Evolutionary conservation across 2,888 invertebrate genomes (phyloP), one percentile per base, ranked within the genome.

Genomic region (Synergus japonicus): DNA sequence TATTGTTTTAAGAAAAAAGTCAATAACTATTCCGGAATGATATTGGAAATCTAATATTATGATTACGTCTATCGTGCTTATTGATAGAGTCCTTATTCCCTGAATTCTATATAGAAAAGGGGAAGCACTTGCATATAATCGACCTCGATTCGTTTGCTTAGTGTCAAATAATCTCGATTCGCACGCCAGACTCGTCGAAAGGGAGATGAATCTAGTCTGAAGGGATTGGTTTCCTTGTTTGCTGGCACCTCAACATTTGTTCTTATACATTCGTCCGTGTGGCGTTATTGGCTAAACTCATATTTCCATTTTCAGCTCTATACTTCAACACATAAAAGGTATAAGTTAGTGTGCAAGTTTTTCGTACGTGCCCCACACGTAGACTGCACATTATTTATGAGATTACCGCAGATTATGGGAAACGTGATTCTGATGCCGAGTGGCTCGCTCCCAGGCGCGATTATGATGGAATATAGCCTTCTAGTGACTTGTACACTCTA

Each of bases 361-460:
- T 85, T 85, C 83, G 79, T 83, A 83, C 83, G 81, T 78, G 82
- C 78, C 77, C 76, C 65, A 85, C 87, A 83, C 86, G 85, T 87
- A 85, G 82, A 79, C 81, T 78, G 77, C 85, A 86, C 87, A 89
- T 89, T 89, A 89, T 89, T 89, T 88, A 89, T 88, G 88, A 88
- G 89, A 89, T 89, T 88, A 89, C 86, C 85, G 86, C 85, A 87
- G 89, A 89, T 89, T 88, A 89, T 87, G 86, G 85, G 85, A 87
- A 86, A 87, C 88, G 87, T 89, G 89, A 86, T 87, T 85, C 82
- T 66, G 85, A 83, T 87, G 85, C 83, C 83, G 85, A 87, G 85
- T 85, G 83, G 82, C 79, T 78, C 82, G 83, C 82, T 84, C 81
- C 84, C 60, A 60, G 60, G 60, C 60, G 60, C 46, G 76, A 76